A percentile compares a stretch with the other conserved stretches of the same genome.
phyloP scores from a whole-genome alignment of 1,140 invertebrate genomes.

The Leptinotarsa defecta region DNA sequence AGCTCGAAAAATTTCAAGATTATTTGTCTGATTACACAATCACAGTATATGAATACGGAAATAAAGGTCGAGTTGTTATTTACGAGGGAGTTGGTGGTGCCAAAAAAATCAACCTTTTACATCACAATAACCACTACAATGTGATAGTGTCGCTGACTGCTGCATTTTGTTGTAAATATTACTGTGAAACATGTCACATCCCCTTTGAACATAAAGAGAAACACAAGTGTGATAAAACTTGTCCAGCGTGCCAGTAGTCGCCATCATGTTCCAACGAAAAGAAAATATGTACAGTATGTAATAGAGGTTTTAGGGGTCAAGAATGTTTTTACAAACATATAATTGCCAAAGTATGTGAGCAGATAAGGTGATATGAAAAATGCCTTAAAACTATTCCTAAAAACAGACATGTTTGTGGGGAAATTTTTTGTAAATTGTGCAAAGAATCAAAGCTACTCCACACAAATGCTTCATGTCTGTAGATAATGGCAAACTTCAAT shows the following conservation, averaged over 20 bases:
- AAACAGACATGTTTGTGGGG: too few relatives aligned
- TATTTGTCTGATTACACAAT: background rate
- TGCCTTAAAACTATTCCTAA: too few relatives aligned
- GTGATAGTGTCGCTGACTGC: conserved; percentile 19
- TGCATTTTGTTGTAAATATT: conserved; percentile 19
- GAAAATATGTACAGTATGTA: background rate
- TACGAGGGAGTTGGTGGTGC: conserved; percentile 9
- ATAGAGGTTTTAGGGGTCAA: background rate
- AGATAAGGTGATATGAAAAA: too few relatives aligned
- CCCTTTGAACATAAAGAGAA: conserved; percentile 8
- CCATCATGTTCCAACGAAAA: background rate
- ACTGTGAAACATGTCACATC: conserved; percentile 10
- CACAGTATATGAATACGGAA: conserved; percentile 14
- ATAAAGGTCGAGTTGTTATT: conserved; percentile 2
- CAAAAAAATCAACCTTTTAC: background rate
- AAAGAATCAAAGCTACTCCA: background rate
- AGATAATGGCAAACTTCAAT: background rate
- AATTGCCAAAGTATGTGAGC: background rate
- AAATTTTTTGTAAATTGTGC: background rate
- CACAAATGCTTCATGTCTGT: conserved; percentile 6
- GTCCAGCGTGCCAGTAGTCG: background rate
- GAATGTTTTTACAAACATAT: background rate
- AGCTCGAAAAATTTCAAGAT: background rate
- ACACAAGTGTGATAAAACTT: conserved; percentile 10
- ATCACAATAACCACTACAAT: conserved; percentile 3